Evolutionary conservation across 2,113 vertebrate genomes (phyloP).

Genomic region (Cheilinus undulatus): DNA sequence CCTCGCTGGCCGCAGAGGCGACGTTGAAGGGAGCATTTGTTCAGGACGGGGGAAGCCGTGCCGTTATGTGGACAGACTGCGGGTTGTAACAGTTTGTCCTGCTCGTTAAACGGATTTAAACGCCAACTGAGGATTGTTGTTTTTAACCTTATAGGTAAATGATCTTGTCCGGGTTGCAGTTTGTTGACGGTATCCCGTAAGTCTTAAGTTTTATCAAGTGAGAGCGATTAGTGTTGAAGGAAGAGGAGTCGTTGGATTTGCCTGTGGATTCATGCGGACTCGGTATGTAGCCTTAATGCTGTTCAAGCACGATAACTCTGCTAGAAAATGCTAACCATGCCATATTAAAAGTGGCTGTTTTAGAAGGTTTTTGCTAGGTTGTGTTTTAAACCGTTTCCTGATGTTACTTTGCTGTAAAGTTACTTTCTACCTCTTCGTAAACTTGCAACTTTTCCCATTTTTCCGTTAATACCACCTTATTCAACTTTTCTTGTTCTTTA

Average conservation of each 20-base stretch:
- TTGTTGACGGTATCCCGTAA: neutral
- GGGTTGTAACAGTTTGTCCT: slow-evolving; percentile 45
- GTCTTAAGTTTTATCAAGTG: slow-evolving; percentile 34
- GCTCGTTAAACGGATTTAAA: slow-evolving; percentile 51
- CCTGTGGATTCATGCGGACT: slow-evolving; percentile 47
- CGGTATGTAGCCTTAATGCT: slow-evolving; percentile 45
- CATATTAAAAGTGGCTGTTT: neutral
- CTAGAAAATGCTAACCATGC: neutral
- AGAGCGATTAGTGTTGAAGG: slow-evolving; percentile 36
- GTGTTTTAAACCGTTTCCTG: accelerated
- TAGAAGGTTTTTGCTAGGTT: neutral
- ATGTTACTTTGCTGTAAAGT: neutral
- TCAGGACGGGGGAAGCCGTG: slow-evolving; percentile 61
- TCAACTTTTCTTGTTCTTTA: neutral
- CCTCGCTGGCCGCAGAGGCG: slow-evolving; percentile 36
- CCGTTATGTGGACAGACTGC: slow-evolving; percentile 50
- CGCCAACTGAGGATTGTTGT: neutral
- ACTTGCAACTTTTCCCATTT: neutral
- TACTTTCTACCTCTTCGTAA: neutral
- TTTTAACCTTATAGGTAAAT: neutral
- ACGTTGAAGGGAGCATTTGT: slow-evolving; percentile 59
- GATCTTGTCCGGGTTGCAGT: neutral
- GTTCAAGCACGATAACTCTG: neutral
- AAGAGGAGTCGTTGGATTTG: slow-evolving; percentile 44
- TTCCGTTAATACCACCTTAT: neutral